Evolutionary conservation across 2,888 invertebrate genomes (phyloP).

Genomic region (Chloroclysta siterata): DNA sequence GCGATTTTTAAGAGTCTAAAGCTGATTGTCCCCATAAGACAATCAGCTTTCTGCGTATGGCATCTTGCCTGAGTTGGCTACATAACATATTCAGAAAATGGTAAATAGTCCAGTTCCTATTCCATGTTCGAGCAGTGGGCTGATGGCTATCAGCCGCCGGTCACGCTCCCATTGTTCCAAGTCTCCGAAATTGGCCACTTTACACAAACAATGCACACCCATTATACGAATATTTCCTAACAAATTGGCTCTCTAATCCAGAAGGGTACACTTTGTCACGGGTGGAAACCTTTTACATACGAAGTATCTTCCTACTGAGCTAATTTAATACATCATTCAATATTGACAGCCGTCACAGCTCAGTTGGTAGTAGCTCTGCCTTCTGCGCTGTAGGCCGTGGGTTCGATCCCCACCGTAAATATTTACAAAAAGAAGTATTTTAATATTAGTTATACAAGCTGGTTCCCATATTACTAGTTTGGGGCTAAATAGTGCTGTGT

Average conservation of each 20-base stretch:
- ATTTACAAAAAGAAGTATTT: too few relatives aligned
- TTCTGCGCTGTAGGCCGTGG: too few relatives aligned
- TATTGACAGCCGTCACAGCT: too few relatives aligned
- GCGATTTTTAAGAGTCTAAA: neutral
- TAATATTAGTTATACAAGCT: too few relatives aligned
- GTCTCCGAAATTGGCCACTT: slow-evolving; percentile 66
- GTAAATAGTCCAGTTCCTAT: slow-evolving; percentile 56
- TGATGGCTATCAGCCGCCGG: slow-evolving; percentile 71
- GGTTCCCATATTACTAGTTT: too few relatives aligned
- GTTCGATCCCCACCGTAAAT: too few relatives aligned
- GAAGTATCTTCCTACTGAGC: neutral
- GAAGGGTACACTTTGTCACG: slow-evolving; percentile 15
- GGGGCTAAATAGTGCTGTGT: too few relatives aligned
- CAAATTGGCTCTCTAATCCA: slow-evolving; percentile 49
- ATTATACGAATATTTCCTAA: slow-evolving; percentile 43
- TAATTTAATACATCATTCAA: too few relatives aligned
- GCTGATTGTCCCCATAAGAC: neutral
- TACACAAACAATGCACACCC: slow-evolving; percentile 59
- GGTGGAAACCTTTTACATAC: neutral
- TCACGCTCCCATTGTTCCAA: slow-evolving; percentile 76
- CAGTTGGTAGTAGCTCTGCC: too few relatives aligned
- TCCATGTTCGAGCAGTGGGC: slow-evolving; percentile 53
- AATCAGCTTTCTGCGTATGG: slow-evolving; percentile 6
- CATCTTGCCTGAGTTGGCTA: slow-evolving; percentile 33
- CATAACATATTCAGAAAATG: slow-evolving; percentile 59